Base-by-base conservation (phyloP, 1,140 invertebrate genomes). In the Coelopa frigida region DNA sequence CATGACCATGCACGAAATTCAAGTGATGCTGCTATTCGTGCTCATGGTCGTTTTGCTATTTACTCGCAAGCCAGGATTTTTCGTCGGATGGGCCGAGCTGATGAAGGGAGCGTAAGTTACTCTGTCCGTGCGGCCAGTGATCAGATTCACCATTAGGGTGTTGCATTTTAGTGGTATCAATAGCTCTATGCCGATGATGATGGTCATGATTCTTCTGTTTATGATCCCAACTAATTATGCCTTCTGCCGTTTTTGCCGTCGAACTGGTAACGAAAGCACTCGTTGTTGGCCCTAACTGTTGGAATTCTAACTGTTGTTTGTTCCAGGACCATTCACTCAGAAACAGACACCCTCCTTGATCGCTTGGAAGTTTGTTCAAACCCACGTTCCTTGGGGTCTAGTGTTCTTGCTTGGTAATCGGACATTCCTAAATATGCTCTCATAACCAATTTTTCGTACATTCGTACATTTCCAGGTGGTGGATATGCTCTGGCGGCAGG, bases 401-500 rank as follows among this genome's bases (percentile, higher is more conserved):
- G 76, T 86, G 18, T 77, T 85, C 54, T 74, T 86, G 14, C 68
- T 85, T 10, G 80, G 77, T 70, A 60, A 72, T 53, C 57, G 48
- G n/a, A 37, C 18, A 41, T 8, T 37, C 4, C 22, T 17, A 20
- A 37, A 4, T 21, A 37, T 20, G 8, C 7, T 8, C 18, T 12
- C 12, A 37, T 32, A 27, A 2, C 18, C n/a, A 21, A 22, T 8
- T 22, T 12, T n/a, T 31, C 10, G 7, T 26, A 26, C 12, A 27
- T 21, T 8, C 14, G n/a, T 15, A 17, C 33, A 29, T 41, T 48
- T 55, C 15, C 51, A 77, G 75, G 89, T 24, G 88, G 87, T 23
- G 91, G 91, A 1, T 93, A 94, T 70, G 88, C 90, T 0, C 73
- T 95, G 12, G 89, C 91, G 0, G 79, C 87, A 44, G 89, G 83